These are phyloP conservation scores for Drosophila prosaltans DNA, from an alignment of 1,140 invertebrate species.

Conservation along the genomic window DNA sequence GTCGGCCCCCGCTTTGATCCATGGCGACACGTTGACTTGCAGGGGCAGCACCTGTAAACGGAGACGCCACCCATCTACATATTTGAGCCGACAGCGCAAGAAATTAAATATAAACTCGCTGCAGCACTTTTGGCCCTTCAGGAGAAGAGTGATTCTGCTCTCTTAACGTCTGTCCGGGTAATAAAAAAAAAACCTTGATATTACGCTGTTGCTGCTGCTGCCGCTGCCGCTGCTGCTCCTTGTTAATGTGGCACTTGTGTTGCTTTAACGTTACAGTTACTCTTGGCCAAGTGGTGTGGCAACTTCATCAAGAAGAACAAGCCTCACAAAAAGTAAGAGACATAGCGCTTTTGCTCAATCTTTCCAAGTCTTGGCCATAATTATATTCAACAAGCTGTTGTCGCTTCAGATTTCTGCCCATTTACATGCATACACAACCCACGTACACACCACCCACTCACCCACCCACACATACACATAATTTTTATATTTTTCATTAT, in stretches of 20 bases:
- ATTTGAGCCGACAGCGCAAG: constrained; percentile 54
- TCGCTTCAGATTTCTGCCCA: constrained; percentile 53
- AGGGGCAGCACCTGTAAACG: constrained; percentile 31
- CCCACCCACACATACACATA: constrained; percentile 38
- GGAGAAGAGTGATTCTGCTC: constrained; percentile 20
- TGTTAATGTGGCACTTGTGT: constrained; percentile 59
- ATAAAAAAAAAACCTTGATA: constrained; percentile 61
- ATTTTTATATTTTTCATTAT: constrained; percentile 15
- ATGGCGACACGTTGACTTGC: constrained; percentile 63
- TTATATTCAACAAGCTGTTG: constrained; percentile 81
- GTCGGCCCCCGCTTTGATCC: constrained; percentile 61
- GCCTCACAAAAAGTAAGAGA: constrained; percentile 9
- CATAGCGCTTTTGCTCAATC: constrained; percentile 61
- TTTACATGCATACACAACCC: constrained; percentile 8
- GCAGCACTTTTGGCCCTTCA: constrained; percentile 52
- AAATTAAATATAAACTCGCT: constrained; percentile 79
- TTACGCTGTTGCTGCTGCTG: constrained; percentile 30
- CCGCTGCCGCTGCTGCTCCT: constrained; percentile 33
- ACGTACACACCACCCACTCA: constrained; percentile 1
- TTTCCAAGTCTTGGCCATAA: constrained; percentile 58
- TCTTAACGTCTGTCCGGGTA: constrained; percentile 46
- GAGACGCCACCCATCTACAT: constrained; percentile 28
- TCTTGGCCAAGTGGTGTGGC: constrained; percentile 71
- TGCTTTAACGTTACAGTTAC: constrained; percentile 52
- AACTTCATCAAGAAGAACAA: constrained; percentile 62